Base-by-base conservation (phyloP, 2,113 vertebrate species). In the Amazona guildingii region DNA sequence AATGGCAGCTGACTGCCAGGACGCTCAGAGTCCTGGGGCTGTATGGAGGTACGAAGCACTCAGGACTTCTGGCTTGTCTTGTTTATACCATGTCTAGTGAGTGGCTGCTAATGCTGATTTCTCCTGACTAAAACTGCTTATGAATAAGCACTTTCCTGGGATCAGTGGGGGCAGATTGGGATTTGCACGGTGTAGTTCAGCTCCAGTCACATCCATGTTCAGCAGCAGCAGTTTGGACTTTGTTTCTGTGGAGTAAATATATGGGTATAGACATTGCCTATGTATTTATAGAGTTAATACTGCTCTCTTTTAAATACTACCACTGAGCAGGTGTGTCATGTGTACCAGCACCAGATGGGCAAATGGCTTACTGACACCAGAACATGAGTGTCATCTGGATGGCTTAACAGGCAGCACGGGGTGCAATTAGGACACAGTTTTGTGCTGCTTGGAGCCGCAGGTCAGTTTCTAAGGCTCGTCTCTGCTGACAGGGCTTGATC, bases 111-210 rank as follows among this genome's bases (percentile, higher is more conserved):
- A 57, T 46, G 41, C 17, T 20, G 24, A 9, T 49, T 66, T 39
- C 44, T 75, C 31, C 20, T 21, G 10, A 33, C 54, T 49, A 49
- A 43, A 62, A n/a, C 23, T 24, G n/a, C 4, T 57, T 24, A 8
- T 27, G 52, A 55, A 25, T 9, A 8, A n/a, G 54, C 29, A 4
- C 62, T 48, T 64, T 23, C 18, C 49, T 35, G 46, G 46, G 63
- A 12, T 66, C 17, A 6, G 0, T 1, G 2, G 5, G 5, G 57
- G 14, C 7, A 5, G 1, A 0, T 6, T 17, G 4, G 64, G 29
- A 29, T 35, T 41, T 35, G 12, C 24, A 16, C 39, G 1, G 12
- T 20, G 29, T 25, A 1, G 1, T 61, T 55, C 49, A 46, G 46
- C 27, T 66, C 13, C 16, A 4, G 41, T 21, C 57, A 2, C 7